Conservation (phyloP, 2,797 vertebrate species). For the Hippocampus kuda region DNA sequence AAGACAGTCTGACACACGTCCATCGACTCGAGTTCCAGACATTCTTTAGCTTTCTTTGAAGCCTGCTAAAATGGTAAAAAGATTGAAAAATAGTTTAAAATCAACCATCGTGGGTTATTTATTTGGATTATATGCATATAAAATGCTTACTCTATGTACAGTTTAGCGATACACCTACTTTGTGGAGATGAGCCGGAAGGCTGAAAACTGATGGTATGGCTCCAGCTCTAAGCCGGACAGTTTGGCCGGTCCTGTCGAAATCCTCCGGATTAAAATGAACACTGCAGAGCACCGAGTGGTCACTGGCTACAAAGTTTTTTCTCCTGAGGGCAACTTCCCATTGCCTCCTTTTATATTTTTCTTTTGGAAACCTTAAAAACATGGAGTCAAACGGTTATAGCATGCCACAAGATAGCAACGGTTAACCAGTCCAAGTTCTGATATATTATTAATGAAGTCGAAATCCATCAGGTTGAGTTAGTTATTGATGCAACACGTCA, state of each 20-base stretch:
- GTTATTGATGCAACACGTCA: no score
- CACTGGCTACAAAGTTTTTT: not conserved
- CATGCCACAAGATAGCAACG: no score
- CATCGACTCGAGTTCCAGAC: not conserved
- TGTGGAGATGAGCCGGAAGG: conserved; percentile 15
- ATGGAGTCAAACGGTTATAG: no score
- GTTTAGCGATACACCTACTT: not conserved
- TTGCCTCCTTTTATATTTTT: conserved; percentile 16
- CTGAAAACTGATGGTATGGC: conserved; percentile 19
- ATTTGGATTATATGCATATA: not conserved
- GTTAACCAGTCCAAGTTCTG: no score
- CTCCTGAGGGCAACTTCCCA: conserved; percentile 21
- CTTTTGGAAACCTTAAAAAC: conserved; percentile 28
- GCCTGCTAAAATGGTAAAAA: not conserved
- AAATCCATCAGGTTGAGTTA: no score
- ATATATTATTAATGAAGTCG: no score
- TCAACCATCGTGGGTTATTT: not conserved
- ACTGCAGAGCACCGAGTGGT: conserved; percentile 23
- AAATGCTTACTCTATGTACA: not conserved
- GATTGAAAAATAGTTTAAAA: not conserved
- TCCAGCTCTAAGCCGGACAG: conserved; percentile 24
- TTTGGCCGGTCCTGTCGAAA: conserved; percentile 33
- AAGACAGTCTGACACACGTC: not conserved
- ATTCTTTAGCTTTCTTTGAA: not conserved
- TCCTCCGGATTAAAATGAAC: conserved; percentile 26